Evolutionary conservation across 2,797 vertebrate genomes (phyloP).

Genomic region (Phoxinus dragarum): DNA sequence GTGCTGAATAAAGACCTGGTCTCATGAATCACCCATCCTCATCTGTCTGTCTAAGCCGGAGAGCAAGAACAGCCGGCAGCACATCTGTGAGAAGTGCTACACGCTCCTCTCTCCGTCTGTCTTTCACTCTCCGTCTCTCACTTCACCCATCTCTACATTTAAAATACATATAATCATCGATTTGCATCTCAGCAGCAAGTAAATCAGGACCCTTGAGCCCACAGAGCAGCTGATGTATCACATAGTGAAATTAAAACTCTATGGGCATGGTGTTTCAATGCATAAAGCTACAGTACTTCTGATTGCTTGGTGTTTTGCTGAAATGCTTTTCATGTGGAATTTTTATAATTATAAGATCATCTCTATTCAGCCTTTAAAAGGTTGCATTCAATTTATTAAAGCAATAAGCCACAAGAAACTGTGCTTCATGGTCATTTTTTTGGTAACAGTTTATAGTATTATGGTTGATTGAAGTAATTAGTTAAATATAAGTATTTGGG

Average conservation of each 20-base stretch:
- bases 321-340: neutral
- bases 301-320: neutral
- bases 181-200: slow-evolving; percentile 40
- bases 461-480: neutral
- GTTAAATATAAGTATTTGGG: neutral
- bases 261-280: neutral
- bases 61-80: slow-evolving; percentile 51
- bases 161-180: slow-evolving; percentile 52
- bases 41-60: slow-evolving; percentile 29
- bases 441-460: neutral
- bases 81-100: slow-evolving; percentile 54
- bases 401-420: neutral
- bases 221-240: slow-evolving; percentile 22
- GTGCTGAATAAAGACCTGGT: slow-evolving; percentile 75
- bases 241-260: slow-evolving; percentile 14
- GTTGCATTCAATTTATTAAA: neutral
- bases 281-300: neutral
- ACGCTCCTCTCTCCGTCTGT: slow-evolving; percentile 3
- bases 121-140: neutral
- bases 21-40: slow-evolving; percentile 74
- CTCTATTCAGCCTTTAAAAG: slow-evolving; percentile 1
- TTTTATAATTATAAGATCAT: neutral
- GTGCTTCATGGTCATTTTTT: neutral
- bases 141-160: slow-evolving; percentile 8
- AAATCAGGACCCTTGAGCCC: slow-evolving; percentile 30